Evolutionary conservation across 2,888 invertebrate genomes (phyloP), one percentile per base, ranked within the genome.

Genomic region (Acronicta aceris): DNA sequence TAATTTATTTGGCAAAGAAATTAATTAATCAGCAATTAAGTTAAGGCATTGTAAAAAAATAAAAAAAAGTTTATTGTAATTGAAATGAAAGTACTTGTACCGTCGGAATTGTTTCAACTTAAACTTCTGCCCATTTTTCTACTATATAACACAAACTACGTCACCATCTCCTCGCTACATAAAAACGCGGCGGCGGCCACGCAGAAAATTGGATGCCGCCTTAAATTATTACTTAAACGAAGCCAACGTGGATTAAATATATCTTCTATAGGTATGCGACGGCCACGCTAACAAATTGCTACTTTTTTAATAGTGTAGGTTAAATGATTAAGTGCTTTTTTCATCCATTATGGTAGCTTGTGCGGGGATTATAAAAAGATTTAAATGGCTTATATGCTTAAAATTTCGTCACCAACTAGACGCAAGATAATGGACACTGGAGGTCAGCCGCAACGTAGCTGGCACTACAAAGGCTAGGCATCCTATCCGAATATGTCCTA

Each of bases 161-260:
- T 59, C 65, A 61, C 60, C 43, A 16, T 13, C 41, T 25, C 12
- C 52, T 12, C 30, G 52, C 45, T 45, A 47, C 43, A 71, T 43
- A 59, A 56, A 70, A 50, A 47, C 27, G 48, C 21, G 54, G 47
- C 43, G 41, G 57, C 47, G 65, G 30, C 56, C 65, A 62, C 70
- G 65, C 72, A 65, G 61, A 72, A 72, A 72, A 72, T 72, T 74
- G 59, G 54, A 58, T 46, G 65, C 51, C 64, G 27, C 57, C 65
- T 62, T 73, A 62, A 65, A 65, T 62, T 54, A 72, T 69, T 55
- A 74, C 41, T 59, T 57, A 65, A 65, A 47, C 48, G 59, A 56
- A 38, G 58, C 47, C 73, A 51, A 41, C 47, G 27, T 51, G 51
- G 53, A 67, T 65, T 65, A 50, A 52, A 61, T 61, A 30, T 66